Evolutionary conservation across 2,113 vertebrate species (phyloP), one percentile per base, ranked within the genome.

Genomic region (Apeltes quadracus): DNA sequence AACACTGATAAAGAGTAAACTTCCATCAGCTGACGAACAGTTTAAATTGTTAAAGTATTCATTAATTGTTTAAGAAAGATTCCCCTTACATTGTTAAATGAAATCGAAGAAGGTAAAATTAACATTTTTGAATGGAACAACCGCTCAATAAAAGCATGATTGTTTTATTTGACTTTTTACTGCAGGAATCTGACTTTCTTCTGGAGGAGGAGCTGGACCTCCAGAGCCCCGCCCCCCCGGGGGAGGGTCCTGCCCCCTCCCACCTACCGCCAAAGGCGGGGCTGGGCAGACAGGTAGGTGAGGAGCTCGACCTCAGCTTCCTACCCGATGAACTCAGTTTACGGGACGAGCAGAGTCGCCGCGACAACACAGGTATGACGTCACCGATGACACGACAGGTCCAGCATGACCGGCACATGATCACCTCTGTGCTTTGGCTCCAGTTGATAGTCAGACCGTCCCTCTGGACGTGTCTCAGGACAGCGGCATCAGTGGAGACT

Each of bases 251-350:
- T 10, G 0, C 23, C 50, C 20, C 41, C 39, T 36, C 36, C 1
- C 15, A 4, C 9, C 78, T 77, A 10, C 91, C 75, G 0, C 38
- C 2, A 1, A 83, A 86, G 51, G 69, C 82, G 2, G 90, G 86
- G 63, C 46, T 75, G 22, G 88, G 93, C 7, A 46, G 87, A 0
- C 58, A 84, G 3, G 84, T 94, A 83, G 94, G 93, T 4, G 79
- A 92, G 0, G 69, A 88, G 0, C 91, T 97, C 74, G 97, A 99
- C 86, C 94, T 99, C 79, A 97, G 96, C 87, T 97, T 98, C 82
- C 92, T 98, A 32, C 95, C 95, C 9, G 97, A 98, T 84, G 95
- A 97, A 5, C 79, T 98, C 3, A 80, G 82, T 18, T 88, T 58
- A 1, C 85, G 78, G 48, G 79, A 77, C 0, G 51, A 73, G 51